phyloP scores from a whole-genome alignment of 1,140 invertebrate genomes.

The Paraescarpia echinospica region DNA sequence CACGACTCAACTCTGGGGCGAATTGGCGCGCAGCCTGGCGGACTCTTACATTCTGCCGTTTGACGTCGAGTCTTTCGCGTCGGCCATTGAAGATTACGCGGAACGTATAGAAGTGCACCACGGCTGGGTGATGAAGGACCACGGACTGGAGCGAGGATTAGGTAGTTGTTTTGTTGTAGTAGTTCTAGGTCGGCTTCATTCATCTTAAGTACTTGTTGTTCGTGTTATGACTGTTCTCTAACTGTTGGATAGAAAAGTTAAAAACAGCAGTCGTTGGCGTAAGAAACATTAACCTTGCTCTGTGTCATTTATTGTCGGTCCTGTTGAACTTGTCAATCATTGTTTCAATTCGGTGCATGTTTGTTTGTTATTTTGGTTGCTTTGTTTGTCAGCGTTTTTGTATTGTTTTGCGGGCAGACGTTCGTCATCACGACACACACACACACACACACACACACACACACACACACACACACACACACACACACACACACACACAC shows the following conservation, averaged over 20 bases:
- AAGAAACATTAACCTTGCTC: background rate
- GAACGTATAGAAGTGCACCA: background rate
- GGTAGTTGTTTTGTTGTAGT: constrained; percentile 7
- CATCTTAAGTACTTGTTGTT: background rate
- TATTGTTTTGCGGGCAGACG: too few species aligned
- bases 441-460: too few species aligned
- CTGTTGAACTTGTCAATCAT: background rate
- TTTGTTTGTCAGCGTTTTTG: too few species aligned
- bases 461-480: too few species aligned
- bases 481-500: too few species aligned
- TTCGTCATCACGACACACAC: too few species aligned
- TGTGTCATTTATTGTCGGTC: background rate
- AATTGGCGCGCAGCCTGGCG: constrained; percentile 50
- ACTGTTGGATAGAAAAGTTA: background rate
- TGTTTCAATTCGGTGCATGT: background rate
- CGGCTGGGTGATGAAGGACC: background rate
- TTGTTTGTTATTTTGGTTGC: too few species aligned
- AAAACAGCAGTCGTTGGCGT: background rate
- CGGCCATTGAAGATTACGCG: constrained; percentile 8
- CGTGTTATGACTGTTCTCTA: background rate
- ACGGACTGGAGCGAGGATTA: background rate
- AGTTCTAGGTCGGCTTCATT: background rate
- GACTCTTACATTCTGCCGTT: constrained; percentile 57
- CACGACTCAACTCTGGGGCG: constrained; percentile 49
- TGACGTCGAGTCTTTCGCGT: constrained; percentile 37